phyloP scores from a whole-genome alignment of 1,140 invertebrate genomes.

The Cherax quadricarinatus region DNA sequence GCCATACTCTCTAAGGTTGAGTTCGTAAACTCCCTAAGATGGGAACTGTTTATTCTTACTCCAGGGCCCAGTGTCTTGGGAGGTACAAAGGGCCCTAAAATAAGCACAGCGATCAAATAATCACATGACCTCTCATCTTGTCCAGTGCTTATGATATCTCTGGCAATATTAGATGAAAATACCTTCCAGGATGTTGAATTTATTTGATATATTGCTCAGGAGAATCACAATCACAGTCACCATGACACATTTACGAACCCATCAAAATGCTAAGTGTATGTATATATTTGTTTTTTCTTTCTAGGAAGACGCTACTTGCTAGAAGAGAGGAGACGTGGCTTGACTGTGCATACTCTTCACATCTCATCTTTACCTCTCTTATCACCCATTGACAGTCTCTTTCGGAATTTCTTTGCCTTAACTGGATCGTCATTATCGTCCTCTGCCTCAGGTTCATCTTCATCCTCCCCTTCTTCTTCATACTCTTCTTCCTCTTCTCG shows the following conservation, averaged over 20 bases:
- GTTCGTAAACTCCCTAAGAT: slow-evolving; percentile 54
- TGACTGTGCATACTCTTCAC: slow-evolving; percentile 50
- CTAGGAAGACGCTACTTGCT: slow-evolving; percentile 68
- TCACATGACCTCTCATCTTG: background rate
- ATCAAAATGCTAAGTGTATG: slow-evolving; percentile 28
- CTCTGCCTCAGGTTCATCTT: slow-evolving; percentile 59
- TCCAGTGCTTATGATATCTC: slow-evolving; percentile 3
- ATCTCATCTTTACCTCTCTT: slow-evolving; percentile 69
- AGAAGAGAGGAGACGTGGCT: slow-evolving; percentile 51
- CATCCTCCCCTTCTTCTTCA: slow-evolving; percentile 65
- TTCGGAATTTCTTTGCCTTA: slow-evolving; percentile 67
- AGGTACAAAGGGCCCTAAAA: slow-evolving; percentile 4
- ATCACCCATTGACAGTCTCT: slow-evolving; percentile 70
- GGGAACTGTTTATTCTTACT: slow-evolving; percentile 35
- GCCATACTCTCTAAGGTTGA: slow-evolving; percentile 62
- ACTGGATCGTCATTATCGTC: slow-evolving; percentile 71
- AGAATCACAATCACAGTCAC: slow-evolving; percentile 3
- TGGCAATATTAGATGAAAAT: background rate
- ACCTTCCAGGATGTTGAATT: background rate
- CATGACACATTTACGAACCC: slow-evolving; percentile 60
- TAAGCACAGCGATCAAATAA: slow-evolving; percentile 3
- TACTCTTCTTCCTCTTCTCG: slow-evolving; percentile 61
- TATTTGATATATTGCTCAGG: background rate
- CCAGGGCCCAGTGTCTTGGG: slow-evolving; percentile 17
- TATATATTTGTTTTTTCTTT: slow-evolving; percentile 24